Base-by-base conservation (phyloP, 1,140 invertebrate genomes). In the Apis laboriosa region DNA sequence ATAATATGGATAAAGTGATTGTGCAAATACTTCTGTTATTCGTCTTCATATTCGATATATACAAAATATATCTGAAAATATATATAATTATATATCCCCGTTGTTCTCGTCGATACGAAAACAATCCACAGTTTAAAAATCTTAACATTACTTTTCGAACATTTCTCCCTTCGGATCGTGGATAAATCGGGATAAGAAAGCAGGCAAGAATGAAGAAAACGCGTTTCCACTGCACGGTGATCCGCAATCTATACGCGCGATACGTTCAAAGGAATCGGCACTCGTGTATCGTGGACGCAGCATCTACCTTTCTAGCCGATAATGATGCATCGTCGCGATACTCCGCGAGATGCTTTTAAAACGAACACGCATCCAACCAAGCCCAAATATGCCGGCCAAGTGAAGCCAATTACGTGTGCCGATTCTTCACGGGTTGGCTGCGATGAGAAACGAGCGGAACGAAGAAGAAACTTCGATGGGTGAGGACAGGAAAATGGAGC, bases 271-370 rank as follows among this genome's bases (percentile, higher is more conserved):
- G 56, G 72, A 49, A 34, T 58, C 67, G 76, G 34, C 34, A 1
- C n/a, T 12, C 34, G 66, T 63, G 71, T 63, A 86, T 77, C 60
- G 43, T 28, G 34, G 28, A 67, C n/a, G 11, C 68, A 58, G 56
- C 75, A 74, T 86, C 84, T 74, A 53, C 85, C 71, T 86, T 83
- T 80, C 86, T 61, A 73, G 64, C 74, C 72, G 80, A 87, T 87
- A 87, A 87, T 76, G 76, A 87, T 86, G 85, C 85, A 83, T 86
- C 85, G 77, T 66, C 66, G 70, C 77, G 74, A 87, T 86, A 79
- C 63, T n/a, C 75, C 66, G 67, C 64, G 71, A 49, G 85, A 64
- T 76, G 28, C 61, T 72, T 79, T 43, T 28, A 73, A 84, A 53
- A 60, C 77, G 75, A 15, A 64, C 85, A 83, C 73, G 85, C 85